Conservation (phyloP, 2,113 vertebrate genomes). For the Lepus europaeus region DNA sequence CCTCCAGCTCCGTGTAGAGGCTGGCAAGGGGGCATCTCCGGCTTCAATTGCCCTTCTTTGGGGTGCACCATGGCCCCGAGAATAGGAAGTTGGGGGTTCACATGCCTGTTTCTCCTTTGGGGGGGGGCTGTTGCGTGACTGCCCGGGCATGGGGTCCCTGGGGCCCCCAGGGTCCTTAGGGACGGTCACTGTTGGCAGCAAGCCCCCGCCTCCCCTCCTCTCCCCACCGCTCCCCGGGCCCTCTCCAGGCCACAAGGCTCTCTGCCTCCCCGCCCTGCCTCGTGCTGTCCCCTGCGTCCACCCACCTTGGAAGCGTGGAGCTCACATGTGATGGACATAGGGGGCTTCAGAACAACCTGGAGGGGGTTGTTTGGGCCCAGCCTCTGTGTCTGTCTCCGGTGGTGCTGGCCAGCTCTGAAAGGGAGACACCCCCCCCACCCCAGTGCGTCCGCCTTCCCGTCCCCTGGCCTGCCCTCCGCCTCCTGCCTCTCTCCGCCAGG, state of each 20-base stretch:
- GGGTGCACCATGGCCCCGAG: fast-evolving
- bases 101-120: neutral
- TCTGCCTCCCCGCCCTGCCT: fast-evolving
- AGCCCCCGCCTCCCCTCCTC: no score
- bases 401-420: fast-evolving
- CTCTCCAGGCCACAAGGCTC: no score
- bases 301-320: neutral
- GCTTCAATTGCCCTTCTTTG: neutral
- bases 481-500: neutral
- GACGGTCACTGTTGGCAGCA: no score
- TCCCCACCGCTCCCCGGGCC: neutral
- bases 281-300: fast-evolving
- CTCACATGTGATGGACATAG: neutral
- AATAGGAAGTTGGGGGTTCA: neutral
- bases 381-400: neutral
- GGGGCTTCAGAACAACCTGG: neutral
- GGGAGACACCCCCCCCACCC: no score
- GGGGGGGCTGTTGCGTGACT: fast-evolving
- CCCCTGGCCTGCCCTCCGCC: no score
- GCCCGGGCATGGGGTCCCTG: fast-evolving
- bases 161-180: neutral
- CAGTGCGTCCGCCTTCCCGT: no score
- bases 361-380: neutral
- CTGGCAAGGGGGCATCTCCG: neutral
- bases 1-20: neutral